Conservation (phyloP, 2,888 invertebrate genomes). For the Epinotia bilunana region DNA sequence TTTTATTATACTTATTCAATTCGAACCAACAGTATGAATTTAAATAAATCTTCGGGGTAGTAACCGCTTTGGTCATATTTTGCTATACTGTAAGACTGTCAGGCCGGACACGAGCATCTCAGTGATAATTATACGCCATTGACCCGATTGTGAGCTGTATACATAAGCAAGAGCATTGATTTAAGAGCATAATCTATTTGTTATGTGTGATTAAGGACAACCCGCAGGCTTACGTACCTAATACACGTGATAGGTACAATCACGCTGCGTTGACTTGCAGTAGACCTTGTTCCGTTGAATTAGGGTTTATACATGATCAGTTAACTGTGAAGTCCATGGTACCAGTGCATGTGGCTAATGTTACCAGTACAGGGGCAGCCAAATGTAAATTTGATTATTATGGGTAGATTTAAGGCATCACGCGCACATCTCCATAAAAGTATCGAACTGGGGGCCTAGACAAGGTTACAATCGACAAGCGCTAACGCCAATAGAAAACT, state of each 20-base stretch:
- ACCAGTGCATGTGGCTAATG: not conserved
- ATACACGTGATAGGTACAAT: constrained; percentile 4
- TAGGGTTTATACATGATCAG: not conserved
- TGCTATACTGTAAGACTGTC: constrained; percentile 55
- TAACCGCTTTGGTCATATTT: not conserved
- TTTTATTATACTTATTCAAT: not conserved
- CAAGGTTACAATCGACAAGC: too few species aligned
- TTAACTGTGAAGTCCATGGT: not conserved
- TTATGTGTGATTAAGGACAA: constrained; percentile 41
- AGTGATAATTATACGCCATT: constrained; percentile 69
- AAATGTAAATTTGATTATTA: too few species aligned
- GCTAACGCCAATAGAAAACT: too few species aligned
- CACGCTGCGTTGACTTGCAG: not conserved
- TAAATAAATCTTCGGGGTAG: not conserved
- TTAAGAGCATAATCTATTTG: constrained; percentile 41
- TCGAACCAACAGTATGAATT: not conserved
- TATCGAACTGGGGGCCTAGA: too few species aligned
- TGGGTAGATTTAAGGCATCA: too few species aligned
- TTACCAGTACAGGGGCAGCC: not conserved
- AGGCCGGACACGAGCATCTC: constrained; percentile 58
- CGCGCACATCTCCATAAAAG: too few species aligned
- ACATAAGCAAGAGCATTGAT: constrained; percentile 61
- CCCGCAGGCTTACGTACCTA: not conserved
- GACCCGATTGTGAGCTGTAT: constrained; percentile 67
- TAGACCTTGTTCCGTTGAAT: not conserved